These are phyloP conservation scores for Halesus radiatus DNA, from an alignment of 1,140 invertebrate species.

Conservation along the genomic window DNA sequence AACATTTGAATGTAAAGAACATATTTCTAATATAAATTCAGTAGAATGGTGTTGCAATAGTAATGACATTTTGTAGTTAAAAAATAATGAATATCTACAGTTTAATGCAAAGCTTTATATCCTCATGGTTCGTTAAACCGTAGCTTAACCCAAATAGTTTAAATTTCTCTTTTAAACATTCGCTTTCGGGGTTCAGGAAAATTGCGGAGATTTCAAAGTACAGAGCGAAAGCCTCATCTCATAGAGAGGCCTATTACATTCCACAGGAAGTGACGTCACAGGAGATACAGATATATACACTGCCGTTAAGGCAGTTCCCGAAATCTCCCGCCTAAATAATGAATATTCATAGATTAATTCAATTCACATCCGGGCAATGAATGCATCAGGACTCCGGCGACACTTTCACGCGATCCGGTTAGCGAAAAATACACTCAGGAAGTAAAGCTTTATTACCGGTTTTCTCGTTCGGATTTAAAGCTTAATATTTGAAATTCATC, in stretches of 20 bases:
- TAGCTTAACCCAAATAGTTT: no score
- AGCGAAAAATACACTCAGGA: neutral
- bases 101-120: no score
- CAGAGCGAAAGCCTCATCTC: neutral
- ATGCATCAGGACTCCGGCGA: neutral
- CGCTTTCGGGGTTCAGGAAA: no score
- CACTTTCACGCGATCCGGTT: neutral
- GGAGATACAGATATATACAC: slow-evolving; percentile 10
- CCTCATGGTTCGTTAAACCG: no score
- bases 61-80: no score
- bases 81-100: no score
- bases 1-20: no score
- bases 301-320: slow-evolving; percentile 12
- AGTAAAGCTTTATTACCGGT: neutral
- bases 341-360: slow-evolving; percentile 54
- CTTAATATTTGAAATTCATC: no score
- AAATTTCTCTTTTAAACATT: no score
- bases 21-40: no score
- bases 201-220: no score
- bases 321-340: slow-evolving; percentile 44
- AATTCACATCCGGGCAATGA: slow-evolving; percentile 41
- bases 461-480: neutral
- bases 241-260: slow-evolving; percentile 13
- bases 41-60: no score
- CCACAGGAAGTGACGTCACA: slow-evolving; percentile 19